phyloP scores from a whole-genome alignment of 2,888 invertebrate genomes.

The Heliconius cydno region DNA sequence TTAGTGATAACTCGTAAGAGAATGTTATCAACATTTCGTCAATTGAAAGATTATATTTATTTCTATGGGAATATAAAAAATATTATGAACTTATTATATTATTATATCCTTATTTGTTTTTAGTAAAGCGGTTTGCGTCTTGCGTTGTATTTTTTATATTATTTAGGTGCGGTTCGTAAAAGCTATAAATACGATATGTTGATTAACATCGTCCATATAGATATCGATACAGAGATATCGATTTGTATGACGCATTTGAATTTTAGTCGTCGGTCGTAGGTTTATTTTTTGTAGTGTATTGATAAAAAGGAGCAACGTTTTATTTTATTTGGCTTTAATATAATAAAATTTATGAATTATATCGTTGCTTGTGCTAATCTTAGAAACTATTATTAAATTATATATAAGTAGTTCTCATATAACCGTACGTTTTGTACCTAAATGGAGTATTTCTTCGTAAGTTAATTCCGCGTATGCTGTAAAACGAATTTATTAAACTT shows the following conservation, averaged over 20 bases:
- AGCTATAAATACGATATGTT: conserved; percentile 14
- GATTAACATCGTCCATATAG: conserved; percentile 12
- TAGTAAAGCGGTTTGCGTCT: background rate
- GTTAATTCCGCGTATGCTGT: too few relatives aligned
- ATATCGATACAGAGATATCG: conserved; percentile 12
- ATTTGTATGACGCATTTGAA: conserved; percentile 7
- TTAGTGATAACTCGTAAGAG: background rate
- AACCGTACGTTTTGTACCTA: too few relatives aligned
- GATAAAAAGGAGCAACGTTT: background rate
- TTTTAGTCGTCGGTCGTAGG: background rate
- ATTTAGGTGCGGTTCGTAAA: conserved; percentile 12
- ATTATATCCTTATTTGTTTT: background rate
- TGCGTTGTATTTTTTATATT: background rate
- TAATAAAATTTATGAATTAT: too few relatives aligned
- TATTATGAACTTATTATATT: background rate
- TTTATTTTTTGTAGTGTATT: background rate
- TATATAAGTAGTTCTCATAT: too few relatives aligned
- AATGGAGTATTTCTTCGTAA: too few relatives aligned
- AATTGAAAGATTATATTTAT: background rate
- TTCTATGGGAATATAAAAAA: background rate
- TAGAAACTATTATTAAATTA: too few relatives aligned
- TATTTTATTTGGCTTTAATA: background rate
- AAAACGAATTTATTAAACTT: too few relatives aligned
- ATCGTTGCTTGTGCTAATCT: too few relatives aligned
- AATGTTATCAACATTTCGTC: background rate